Evolutionary conservation across 2,113 vertebrate species (phyloP).

Genomic region (Fukomys damarensis): DNA sequence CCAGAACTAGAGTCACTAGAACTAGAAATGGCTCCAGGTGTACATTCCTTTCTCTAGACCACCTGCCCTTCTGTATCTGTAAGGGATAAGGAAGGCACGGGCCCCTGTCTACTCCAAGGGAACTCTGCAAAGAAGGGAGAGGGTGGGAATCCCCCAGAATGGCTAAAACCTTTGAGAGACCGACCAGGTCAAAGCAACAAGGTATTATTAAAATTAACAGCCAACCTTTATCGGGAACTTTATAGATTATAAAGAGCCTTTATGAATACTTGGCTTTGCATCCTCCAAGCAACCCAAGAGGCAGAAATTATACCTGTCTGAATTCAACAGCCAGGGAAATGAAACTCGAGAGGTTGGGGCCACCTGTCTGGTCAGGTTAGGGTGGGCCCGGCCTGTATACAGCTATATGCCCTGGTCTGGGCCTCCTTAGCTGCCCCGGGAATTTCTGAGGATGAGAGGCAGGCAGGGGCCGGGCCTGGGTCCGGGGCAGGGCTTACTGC

Average conservation of each 20-base stretch:
- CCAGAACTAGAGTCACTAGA: neutral
- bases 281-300: neutral
- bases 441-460: neutral
- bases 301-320: neutral
- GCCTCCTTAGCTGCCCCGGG: neutral
- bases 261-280: neutral
- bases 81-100: neutral
- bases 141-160: neutral
- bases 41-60: neutral
- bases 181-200: neutral
- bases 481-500: slow-evolving; percentile 88
- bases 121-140: neutral
- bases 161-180: slow-evolving; percentile 38
- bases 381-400: neutral
- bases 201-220: neutral
- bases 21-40: neutral
- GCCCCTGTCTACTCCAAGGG: neutral
- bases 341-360: neutral
- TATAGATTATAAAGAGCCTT: neutral
- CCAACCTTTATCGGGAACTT: neutral
- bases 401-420: rapidly evolving
- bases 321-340: neutral
- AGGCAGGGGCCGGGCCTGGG: neutral
- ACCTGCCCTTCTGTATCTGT: neutral
- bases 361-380: neutral